Base-by-base conservation (phyloP, 2,113 vertebrate species). In the Peromyscus californicus region DNA sequence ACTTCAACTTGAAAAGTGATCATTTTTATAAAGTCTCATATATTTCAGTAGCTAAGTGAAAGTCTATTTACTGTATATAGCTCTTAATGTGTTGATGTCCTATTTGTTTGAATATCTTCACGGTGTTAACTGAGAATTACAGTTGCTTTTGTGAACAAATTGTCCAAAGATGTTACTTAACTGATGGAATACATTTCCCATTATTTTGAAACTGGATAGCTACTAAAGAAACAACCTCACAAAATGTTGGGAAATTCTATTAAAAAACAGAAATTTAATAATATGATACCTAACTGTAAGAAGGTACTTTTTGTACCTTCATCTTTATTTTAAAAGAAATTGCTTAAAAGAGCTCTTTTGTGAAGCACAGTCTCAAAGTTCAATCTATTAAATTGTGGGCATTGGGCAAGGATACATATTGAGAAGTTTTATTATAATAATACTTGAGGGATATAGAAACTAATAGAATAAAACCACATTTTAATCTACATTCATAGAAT, bases 31-130 rank as follows among this genome's bases (percentile, higher is more conserved):
- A 65, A 70, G 5, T 17, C 78, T 33, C 12, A 17, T 26, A 26
- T 84, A 9, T 94, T 80, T 89, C 26, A 29, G 76, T 79, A 6
- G 24, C 7, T 15, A 94, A 61, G 5, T 67, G 29, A 1, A 76
- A 86, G 17, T 91, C 16, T 70, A 2, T 10, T 92, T 90, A 59
- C 51, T 82, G 0, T 48, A 92, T 61, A 54, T 12, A 80, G 31
- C 36, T 29, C 89, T 86, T 51, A 87, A 42, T 75, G 39, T 24
- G 17, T 67, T 88, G 72, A 13, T 95, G 24, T 45, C 1, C 2
- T 82, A 95, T 3, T 11, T 86, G 31, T 80, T 76, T 91, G 33
- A 93, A 57, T 76, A 76, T 89, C 84, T 94, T 42, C 48, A 11
- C 11, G 42, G 31, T 36, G 0, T 31, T 89, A 91, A 92, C 31